phyloP scores from a whole-genome alignment of 1,140 invertebrate species.

The Procambarus virginalis region DNA sequence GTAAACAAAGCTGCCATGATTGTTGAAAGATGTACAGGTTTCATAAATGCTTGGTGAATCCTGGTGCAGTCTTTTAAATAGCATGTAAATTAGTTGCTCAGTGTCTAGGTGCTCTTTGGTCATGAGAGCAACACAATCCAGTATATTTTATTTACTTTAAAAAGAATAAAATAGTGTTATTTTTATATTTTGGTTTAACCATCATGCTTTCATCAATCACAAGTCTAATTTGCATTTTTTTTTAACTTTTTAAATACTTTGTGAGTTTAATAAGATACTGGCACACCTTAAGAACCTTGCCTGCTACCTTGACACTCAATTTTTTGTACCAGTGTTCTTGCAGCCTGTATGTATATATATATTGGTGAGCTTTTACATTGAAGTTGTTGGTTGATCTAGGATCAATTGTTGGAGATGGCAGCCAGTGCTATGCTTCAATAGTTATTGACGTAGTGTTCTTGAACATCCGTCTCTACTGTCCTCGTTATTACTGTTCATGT shows the following conservation, averaged over 20 bases:
- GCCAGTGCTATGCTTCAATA: slow-evolving; percentile 40
- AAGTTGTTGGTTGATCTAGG: slow-evolving; percentile 20
- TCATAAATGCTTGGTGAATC: too few relatives aligned
- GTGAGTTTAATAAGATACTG: slow-evolving; percentile 9
- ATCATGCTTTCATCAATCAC: slow-evolving; percentile 21
- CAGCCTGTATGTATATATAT: not conserved
- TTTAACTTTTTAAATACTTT: not conserved
- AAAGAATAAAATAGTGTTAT: slow-evolving; percentile 19
- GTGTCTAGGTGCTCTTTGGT: slow-evolving; percentile 55
- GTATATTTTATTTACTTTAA: slow-evolving; percentile 31
- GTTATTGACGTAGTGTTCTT: slow-evolving; percentile 35
- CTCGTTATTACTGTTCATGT: slow-evolving; percentile 31
- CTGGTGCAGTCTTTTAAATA: slow-evolving; percentile 4
- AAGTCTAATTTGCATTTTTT: slow-evolving; percentile 17
- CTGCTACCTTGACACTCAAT: not conserved
- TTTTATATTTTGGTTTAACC: slow-evolving; percentile 33
- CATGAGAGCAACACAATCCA: slow-evolving; percentile 53
- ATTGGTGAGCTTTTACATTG: slow-evolving; percentile 5
- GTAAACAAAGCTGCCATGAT: too few relatives aligned
- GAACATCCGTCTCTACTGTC: slow-evolving; percentile 37
- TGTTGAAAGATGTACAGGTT: too few relatives aligned
- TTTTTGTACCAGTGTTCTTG: not conserved
- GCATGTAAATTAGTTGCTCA: slow-evolving; percentile 61
- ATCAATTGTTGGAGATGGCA: slow-evolving; percentile 25
- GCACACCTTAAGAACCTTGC: slow-evolving; percentile 20